Conservation (phyloP, 2,888 invertebrate species). For the Invenusta paracnida region DNA sequence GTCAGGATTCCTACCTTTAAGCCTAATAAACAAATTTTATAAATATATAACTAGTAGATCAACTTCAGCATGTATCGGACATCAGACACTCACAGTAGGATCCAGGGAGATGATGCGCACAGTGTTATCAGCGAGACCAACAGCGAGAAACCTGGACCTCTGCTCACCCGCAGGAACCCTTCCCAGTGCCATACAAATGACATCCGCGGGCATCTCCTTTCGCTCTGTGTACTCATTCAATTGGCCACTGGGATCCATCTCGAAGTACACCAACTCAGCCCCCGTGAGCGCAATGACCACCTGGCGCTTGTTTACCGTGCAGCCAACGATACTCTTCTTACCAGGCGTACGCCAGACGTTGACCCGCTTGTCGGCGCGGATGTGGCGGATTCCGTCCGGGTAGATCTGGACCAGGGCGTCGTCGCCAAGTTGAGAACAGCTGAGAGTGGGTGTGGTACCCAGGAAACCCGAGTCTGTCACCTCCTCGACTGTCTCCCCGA, state of each 20-base stretch:
- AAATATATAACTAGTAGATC: too few relatives aligned
- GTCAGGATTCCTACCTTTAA: too few relatives aligned
- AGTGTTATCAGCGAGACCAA: slow-evolving; percentile 89
- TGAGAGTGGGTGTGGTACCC: slow-evolving; percentile 95
- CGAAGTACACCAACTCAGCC: slow-evolving; percentile 95
- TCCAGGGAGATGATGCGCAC: slow-evolving; percentile 94
- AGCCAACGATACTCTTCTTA: slow-evolving; percentile 90
- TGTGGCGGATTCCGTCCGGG: slow-evolving; percentile 96
- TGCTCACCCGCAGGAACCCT: slow-evolving; percentile 91
- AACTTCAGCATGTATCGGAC: too few relatives aligned
- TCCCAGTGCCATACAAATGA: slow-evolving; percentile 94
- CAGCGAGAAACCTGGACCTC: slow-evolving; percentile 87
- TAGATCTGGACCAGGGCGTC: slow-evolving; percentile 96
- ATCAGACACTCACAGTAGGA: slow-evolving; percentile 70
- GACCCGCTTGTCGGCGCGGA: slow-evolving; percentile 91
- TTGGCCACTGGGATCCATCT: slow-evolving; percentile 97
- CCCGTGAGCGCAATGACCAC: slow-evolving; percentile 95
- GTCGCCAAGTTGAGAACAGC: slow-evolving; percentile 91
- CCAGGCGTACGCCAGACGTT: slow-evolving; percentile 99
- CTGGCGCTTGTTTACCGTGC: slow-evolving; percentile 95
- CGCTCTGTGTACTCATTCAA: slow-evolving; percentile 95
- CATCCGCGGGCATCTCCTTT: slow-evolving; percentile 90
- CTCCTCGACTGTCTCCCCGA: slow-evolving; percentile 99
- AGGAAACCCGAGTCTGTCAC: slow-evolving; percentile 98
- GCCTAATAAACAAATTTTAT: too few relatives aligned